Evolutionary conservation across 2,113 vertebrate genomes (phyloP).

Genomic region (Sander lucioperca): DNA sequence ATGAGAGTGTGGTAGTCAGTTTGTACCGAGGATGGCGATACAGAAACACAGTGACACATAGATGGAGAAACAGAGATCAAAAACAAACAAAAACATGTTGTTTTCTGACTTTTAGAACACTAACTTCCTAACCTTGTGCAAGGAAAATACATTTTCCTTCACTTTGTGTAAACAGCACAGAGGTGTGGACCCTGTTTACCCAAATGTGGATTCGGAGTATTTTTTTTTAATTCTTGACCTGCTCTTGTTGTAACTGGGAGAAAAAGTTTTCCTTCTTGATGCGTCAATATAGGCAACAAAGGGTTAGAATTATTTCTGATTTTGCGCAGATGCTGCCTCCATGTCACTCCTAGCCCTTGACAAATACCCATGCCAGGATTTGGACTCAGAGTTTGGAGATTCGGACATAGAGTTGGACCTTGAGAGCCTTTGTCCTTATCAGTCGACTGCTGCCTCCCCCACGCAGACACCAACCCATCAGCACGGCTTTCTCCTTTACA

Average conservation of each 20-base stretch:
- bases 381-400: constrained; percentile 33
- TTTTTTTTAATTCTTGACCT: constrained; percentile 1
- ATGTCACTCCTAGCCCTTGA: background rate
- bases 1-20: constrained; percentile 5
- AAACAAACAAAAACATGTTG: background rate
- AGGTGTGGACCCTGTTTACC: background rate
- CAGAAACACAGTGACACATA: constrained; percentile 1
- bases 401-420: constrained; percentile 47
- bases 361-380: constrained; percentile 7
- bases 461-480: background rate
- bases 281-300: background rate
- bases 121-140: constrained; percentile 12
- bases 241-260: background rate
- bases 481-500: background rate
- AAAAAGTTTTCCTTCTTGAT: background rate
- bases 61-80: background rate
- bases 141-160: background rate
- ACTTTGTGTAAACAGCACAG: constrained; percentile 21
- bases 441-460: background rate
- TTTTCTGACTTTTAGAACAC: background rate
- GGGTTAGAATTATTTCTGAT: background rate
- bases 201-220: background rate
- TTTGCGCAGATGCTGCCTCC: constrained; percentile 22
- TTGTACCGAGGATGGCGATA: background rate
- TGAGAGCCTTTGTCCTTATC: constrained; percentile 37